Percentiles rank a stretch among this genome's conserved stretches.
Evolutionary conservation across 1,140 invertebrate genomes (phyloP).

Genomic region (Micrasema minimum): DNA sequence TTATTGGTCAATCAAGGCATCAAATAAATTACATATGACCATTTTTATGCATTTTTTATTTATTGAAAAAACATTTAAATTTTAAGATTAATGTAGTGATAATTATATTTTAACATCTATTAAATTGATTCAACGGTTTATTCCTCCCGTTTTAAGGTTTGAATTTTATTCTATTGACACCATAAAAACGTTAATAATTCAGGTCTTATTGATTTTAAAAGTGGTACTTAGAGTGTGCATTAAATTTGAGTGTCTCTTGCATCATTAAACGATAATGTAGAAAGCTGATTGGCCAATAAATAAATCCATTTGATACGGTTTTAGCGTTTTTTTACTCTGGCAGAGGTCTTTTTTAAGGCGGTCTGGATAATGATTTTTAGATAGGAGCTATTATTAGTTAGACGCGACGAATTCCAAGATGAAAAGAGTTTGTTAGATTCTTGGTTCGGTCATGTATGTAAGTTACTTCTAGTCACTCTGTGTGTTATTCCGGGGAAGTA

Average conservation of each 20-base stretch:
- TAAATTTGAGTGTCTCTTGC: slow-evolving; percentile 2
- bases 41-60: no score
- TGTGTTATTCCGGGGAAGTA: slow-evolving; percentile 28
- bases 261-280: slow-evolving; percentile 16
- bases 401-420: slow-evolving; percentile 22
- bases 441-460: not conserved
- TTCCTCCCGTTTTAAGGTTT: not conserved
- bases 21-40: no score
- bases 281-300: slow-evolving; percentile 25
- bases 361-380: slow-evolving; percentile 7
- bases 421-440: slow-evolving; percentile 12
- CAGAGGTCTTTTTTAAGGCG: not conserved
- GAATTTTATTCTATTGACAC: not conserved
- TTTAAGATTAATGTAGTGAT: no score
- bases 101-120: no score
- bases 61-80: no score
- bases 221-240: slow-evolving; percentile 2
- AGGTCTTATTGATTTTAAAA: slow-evolving; percentile 10
- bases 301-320: slow-evolving; percentile 14
- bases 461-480: not conserved
- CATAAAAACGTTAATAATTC: slow-evolving; percentile 19
- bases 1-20: no score
- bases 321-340: slow-evolving; percentile 25
- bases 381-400: slow-evolving; percentile 21
- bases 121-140: not conserved